Conservation (phyloP, 2,888 invertebrate species). For the Agrotis puta region DNA sequence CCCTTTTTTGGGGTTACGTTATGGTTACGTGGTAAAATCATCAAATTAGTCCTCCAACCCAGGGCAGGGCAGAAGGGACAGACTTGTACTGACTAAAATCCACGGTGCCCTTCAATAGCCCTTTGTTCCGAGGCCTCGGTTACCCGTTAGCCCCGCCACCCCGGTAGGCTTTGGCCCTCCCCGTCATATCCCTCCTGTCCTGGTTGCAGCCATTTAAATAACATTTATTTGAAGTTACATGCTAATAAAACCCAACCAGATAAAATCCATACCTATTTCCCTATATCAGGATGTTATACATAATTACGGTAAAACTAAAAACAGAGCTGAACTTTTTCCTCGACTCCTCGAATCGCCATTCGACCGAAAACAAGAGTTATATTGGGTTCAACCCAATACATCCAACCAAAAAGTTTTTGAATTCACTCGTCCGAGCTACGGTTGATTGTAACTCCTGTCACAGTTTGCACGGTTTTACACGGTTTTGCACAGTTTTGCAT, state of each 20-base stretch:
- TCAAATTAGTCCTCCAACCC: too few relatives aligned
- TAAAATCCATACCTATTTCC: neutral
- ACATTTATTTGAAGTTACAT: neutral
- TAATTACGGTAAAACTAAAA: constrained; percentile 38
- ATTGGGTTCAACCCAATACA: constrained; percentile 40
- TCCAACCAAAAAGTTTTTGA: constrained; percentile 44
- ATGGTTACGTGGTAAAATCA: too few relatives aligned
- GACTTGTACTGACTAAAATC: too few relatives aligned
- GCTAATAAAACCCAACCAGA: neutral
- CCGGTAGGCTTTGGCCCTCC: too few relatives aligned
- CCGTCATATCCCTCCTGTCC: too few relatives aligned
- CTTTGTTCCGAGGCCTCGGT: too few relatives aligned
- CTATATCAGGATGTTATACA: neutral
- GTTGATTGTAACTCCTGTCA: constrained; percentile 43
- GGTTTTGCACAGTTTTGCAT: constrained; percentile 40
- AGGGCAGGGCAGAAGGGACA: too few relatives aligned
- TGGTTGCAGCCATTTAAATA: neutral
- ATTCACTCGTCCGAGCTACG: constrained; percentile 21
- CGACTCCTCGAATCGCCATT: constrained; percentile 14
- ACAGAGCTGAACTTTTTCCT: constrained; percentile 35
- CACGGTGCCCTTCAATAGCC: too few relatives aligned
- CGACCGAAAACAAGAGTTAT: constrained; percentile 36
- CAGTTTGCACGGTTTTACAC: constrained; percentile 26
- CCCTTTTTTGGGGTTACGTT: too few relatives aligned
- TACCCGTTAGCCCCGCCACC: too few relatives aligned